Evolutionary conservation across 2,888 invertebrate species (phyloP), one percentile per base, ranked within the genome.

Genomic region (Panorpa germanica): DNA sequence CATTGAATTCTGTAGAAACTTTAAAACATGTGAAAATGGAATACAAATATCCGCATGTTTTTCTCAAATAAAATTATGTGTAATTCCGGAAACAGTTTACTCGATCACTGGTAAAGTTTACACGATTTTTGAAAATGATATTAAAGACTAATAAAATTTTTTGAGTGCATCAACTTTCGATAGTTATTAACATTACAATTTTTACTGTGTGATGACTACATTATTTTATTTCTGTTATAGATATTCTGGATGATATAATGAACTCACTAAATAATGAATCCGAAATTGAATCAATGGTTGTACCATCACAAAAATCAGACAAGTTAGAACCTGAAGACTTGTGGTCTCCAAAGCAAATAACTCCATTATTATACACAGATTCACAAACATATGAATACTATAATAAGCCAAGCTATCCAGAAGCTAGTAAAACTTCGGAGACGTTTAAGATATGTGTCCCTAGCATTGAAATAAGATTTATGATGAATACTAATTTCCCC

Each of bases 61-160:
- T 5, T 74, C 75, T 2, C 64, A 71, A 11, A 55, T 83, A 10
- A 69, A 76, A 43, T 44, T 82, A 9, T 73, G 75, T 41, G 49
- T 83, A 6, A 75, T 77, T 26, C 68, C 75, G 4, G 68, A 72
- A 29, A 72, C 75, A 1, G 63, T 82, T 1, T 73, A 75, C 40
- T 75, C 78, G 9, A 52, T 77, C 21, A 61, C 65, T 40, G 72
- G 68, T 56, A 47, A 48, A n/a, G 12, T 13, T 5, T n/a, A n/a
- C n/a, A n/a, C n/a, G n/a, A n/a, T n/a, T n/a, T n/a, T n/a, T n/a
- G n/a, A n/a, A n/a, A n/a, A n/a, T n/a, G n/a, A n/a, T n/a, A n/a
- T n/a, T n/a, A n/a, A n/a, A n/a, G n/a, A 9, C 8, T n/a, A 8
- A 20, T 9, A n/a, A n/a, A 20, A 24, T 24, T 24, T 24, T 7